Evolutionary conservation across 2,113 vertebrate species (phyloP).

Genomic region (Ovis canadensis): DNA sequence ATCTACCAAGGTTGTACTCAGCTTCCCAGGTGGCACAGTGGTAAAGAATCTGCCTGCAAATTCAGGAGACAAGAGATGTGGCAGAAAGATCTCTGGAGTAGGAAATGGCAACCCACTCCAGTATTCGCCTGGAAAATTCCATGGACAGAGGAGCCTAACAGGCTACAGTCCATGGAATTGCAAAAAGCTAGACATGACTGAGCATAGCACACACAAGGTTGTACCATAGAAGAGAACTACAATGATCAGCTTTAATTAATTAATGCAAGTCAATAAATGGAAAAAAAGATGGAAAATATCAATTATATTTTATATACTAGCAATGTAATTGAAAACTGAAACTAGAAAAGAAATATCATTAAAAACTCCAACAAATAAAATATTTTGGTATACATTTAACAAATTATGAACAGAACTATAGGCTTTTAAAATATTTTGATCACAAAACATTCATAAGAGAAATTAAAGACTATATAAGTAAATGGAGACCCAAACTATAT

Average conservation of each 20-base stretch:
- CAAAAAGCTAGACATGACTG: background rate
- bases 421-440: background rate
- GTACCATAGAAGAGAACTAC: background rate
- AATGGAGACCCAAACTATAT: background rate
- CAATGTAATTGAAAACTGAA: background rate
- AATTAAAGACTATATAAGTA: background rate
- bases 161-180: background rate
- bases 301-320: background rate
- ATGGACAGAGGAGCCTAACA: background rate
- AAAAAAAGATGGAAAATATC: background rate
- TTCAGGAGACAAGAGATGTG: background rate
- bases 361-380: background rate
- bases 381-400: background rate
- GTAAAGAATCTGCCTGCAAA: background rate
- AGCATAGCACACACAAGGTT: background rate
- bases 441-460: background rate
- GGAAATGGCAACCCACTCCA: background rate
- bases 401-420: background rate
- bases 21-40: background rate
- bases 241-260: background rate
- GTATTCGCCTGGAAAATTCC: background rate
- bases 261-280: background rate
- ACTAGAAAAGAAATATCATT: background rate
- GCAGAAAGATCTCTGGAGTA: background rate
- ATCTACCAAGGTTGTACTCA: background rate